Percentiles rank a stretch among this genome's conserved stretches.
phyloP scores from a whole-genome alignment of 2,113 vertebrate species.

The Austrofundulus limnaeus region DNA sequence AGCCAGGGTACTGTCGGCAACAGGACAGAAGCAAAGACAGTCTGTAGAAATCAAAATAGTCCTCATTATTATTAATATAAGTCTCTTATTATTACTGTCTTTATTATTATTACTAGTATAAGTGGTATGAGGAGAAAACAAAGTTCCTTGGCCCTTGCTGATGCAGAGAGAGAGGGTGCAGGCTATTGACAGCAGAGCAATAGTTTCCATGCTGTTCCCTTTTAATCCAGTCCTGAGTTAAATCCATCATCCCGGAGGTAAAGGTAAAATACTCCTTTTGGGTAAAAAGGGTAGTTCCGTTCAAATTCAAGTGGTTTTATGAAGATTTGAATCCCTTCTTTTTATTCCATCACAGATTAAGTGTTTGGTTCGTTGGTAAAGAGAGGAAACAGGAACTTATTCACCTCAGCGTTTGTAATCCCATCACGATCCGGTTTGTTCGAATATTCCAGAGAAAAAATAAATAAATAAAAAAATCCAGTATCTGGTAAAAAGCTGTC shows the following conservation, averaged over 20 bases:
- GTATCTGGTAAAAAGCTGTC: background rate
- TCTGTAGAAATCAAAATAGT: slow-evolving; percentile 64
- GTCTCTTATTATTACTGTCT: slow-evolving; percentile 60
- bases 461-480: background rate
- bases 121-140: slow-evolving; percentile 65
- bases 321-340: slow-evolving; percentile 10
- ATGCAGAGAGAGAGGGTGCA: slow-evolving; percentile 59
- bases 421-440: slow-evolving; percentile 12
- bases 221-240: slow-evolving; percentile 7
- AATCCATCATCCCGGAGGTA: slow-evolving; percentile 38
- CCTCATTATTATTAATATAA: slow-evolving; percentile 36
- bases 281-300: slow-evolving; percentile 1
- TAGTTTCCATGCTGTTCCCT: slow-evolving; percentile 24
- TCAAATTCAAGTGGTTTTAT: slow-evolving; percentile 13
- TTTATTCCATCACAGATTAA: slow-evolving; percentile 13
- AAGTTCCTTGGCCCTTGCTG: slow-evolving; percentile 72
- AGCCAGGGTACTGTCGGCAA: slow-evolving; percentile 62
- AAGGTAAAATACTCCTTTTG: slow-evolving; percentile 10
- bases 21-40: slow-evolving; percentile 73
- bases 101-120: slow-evolving; percentile 71
- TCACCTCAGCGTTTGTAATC: slow-evolving; percentile 37
- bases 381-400: slow-evolving; percentile 4
- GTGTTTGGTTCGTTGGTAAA: slow-evolving; percentile 47
- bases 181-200: slow-evolving; percentile 27
- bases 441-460: slow-evolving; percentile 9